Percentiles rank a stretch among this genome's conserved stretches.
Evolutionary conservation across 2,888 invertebrate species (phyloP).

Genomic region (Drosophila hawaiiensis): DNA sequence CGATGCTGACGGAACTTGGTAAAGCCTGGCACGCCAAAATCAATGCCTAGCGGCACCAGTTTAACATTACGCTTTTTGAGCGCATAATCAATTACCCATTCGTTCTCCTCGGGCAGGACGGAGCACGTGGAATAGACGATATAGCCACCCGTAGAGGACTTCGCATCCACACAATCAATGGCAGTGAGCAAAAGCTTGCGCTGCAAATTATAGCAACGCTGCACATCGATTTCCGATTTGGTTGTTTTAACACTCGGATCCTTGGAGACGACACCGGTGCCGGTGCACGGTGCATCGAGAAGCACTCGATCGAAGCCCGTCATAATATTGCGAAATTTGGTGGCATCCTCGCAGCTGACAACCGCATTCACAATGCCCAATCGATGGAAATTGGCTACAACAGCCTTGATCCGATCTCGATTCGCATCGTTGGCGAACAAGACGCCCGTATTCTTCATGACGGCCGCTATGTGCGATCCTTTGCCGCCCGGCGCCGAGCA

Average conservation of each 20-base stretch:
- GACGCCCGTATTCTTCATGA: slow-evolving; percentile 99
- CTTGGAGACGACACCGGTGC: slow-evolving; percentile 98
- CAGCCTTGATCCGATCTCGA: slow-evolving; percentile 94
- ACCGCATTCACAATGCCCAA: slow-evolving; percentile 97
- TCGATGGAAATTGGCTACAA: slow-evolving; percentile 98
- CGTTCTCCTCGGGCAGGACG: slow-evolving; percentile 98
- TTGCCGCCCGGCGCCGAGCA: slow-evolving; percentile 99
- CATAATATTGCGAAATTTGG: slow-evolving; percentile 93
- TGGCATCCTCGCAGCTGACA: slow-evolving; percentile 95
- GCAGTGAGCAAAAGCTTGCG: slow-evolving; percentile 96
- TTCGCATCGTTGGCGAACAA: slow-evolving; percentile 98
- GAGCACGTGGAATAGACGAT: slow-evolving; percentile 99
- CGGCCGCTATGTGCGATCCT: slow-evolving; percentile 97
- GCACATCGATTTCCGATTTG: slow-evolving; percentile 95
- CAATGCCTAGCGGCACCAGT: slow-evolving; percentile 95
- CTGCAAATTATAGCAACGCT: slow-evolving; percentile 96
- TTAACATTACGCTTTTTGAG: slow-evolving; percentile 97
- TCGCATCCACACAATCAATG: slow-evolving; percentile 98
- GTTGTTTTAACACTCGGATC: slow-evolving; percentile 98
- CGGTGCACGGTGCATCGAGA: slow-evolving; percentile 99
- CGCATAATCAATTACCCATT: slow-evolving; percentile 98
- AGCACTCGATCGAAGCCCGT: slow-evolving; percentile 97
- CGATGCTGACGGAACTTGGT: slow-evolving; percentile 93
- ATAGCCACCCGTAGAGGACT: slow-evolving; percentile 96
- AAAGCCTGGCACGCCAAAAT: slow-evolving; percentile 98